A percentile compares a stretch with the other conserved stretches of the same genome.
These are phyloP conservation scores for human DNA, from an alignment of 2,113 vertebrate species.

Conservation along the genomic window GRCh38 chr2:104740501-104741000, in stretches of 20 bases:
- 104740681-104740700: neutral
- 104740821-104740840: neutral
- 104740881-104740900: neutral
- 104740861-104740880: neutral
- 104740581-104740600: neutral
- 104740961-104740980: neutral
- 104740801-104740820: neutral
- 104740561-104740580: neutral
- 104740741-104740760: slow-evolving; percentile 1
- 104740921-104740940: neutral
- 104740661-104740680: neutral
- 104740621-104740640: neutral
- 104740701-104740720: slow-evolving; percentile 8
- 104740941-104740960: neutral
- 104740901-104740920: neutral
- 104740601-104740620: neutral
- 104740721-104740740: slow-evolving; percentile 18
- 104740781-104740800: neutral
- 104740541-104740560: neutral
- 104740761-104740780: slow-evolving; percentile 13
- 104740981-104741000: neutral
- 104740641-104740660: neutral
- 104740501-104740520: neutral
- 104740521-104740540: neutral
- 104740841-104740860: neutral